These are phyloP conservation scores for Poecilobothrus nobilitatus DNA, from an alignment of 2,888 invertebrate species.

Conservation along the genomic window DNA sequence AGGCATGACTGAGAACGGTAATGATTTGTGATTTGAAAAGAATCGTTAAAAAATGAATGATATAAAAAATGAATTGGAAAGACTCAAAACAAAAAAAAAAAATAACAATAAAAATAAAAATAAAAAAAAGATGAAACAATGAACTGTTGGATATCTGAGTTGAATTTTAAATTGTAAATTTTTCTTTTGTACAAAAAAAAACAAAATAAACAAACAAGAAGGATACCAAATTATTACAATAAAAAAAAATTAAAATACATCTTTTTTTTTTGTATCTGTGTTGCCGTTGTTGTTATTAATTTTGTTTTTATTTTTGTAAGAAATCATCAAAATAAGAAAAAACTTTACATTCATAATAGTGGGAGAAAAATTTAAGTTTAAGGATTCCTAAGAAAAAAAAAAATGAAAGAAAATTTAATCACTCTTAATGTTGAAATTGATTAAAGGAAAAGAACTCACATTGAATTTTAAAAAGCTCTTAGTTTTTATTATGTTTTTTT, in stretches of 20 bases:
- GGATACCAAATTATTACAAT: too few relatives aligned
- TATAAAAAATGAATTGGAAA: neutral
- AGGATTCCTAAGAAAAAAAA: neutral
- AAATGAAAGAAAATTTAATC: neutral
- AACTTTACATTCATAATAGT: too few relatives aligned
- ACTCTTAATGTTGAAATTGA: slow-evolving; percentile 6
- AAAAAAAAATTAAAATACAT: too few relatives aligned
- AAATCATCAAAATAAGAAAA: too few relatives aligned
- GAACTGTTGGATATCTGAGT: neutral
- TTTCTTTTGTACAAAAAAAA: neutral
- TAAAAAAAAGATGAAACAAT: neutral
- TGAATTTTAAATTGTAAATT: neutral
- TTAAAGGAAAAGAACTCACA: neutral
- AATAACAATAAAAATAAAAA: neutral
- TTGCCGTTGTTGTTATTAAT: too few relatives aligned
- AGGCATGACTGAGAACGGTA: slow-evolving; percentile 1
- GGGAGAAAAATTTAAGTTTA: too few relatives aligned
- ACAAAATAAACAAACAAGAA: neutral
- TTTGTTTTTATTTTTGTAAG: too few relatives aligned
- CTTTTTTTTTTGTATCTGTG: too few relatives aligned
- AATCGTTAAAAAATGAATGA: neutral
- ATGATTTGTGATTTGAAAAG: slow-evolving; percentile 1
- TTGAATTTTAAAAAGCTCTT: neutral
- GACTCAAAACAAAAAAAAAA: neutral
- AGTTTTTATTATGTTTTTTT: neutral